phyloP scores from a whole-genome alignment of 2,113 vertebrate genomes.

The Dasyornis broadbenti region DNA sequence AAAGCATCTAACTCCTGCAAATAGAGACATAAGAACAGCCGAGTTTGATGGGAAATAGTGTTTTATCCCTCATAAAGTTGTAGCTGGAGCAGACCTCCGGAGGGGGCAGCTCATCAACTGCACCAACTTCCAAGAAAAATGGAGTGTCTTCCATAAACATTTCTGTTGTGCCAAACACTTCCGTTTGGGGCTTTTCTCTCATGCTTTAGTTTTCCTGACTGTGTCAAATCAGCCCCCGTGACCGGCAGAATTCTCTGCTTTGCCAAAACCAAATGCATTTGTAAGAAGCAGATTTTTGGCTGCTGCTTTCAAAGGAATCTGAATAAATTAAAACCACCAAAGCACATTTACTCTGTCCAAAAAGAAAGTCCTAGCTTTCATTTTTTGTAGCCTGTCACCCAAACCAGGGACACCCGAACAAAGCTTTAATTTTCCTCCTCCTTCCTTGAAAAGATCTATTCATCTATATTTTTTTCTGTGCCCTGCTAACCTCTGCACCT shows the following conservation, averaged over 20 bases:
- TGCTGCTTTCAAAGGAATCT: neutral
- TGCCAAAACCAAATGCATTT: neutral
- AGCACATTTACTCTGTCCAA: neutral
- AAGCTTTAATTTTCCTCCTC: neutral
- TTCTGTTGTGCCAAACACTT: neutral
- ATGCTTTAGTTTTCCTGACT: neutral
- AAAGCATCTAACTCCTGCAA: neutral
- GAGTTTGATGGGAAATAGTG: neutral
- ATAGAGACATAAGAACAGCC: fast-evolving
- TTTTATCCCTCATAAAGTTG: neutral
- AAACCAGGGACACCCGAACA: neutral
- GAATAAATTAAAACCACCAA: constrained; percentile 24
- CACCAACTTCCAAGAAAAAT: neutral
- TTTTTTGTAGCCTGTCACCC: neutral
- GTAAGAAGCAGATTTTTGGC: constrained; percentile 9
- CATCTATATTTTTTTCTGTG: neutral
- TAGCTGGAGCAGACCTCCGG: neutral
- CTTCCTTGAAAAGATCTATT: neutral
- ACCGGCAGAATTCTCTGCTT: neutral
- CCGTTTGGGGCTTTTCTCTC: neutral
- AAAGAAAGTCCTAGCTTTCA: neutral
- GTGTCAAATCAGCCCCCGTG: neutral
- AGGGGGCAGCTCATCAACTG: neutral
- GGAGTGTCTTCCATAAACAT: neutral
- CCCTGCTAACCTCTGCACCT: neutral